Evolutionary conservation across 2,888 invertebrate species (phyloP), one percentile per base, ranked within the genome.

Genomic region (Aproaerema taeniolella): DNA sequence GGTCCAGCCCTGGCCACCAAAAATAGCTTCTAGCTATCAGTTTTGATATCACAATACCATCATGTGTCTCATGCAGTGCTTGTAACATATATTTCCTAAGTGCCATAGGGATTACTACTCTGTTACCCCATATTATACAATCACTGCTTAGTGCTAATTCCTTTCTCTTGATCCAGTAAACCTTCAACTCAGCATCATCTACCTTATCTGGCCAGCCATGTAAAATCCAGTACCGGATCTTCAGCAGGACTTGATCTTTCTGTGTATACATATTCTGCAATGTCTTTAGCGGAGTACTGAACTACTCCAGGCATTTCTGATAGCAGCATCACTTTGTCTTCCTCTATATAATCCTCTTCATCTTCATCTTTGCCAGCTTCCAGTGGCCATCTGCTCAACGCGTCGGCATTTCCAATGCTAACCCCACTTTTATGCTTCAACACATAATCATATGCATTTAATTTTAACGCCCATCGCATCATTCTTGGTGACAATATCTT

Each of bases 331-430:
- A n/a, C n/a, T n/a, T n/a, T n/a, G n/a, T n/a, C n/a, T n/a, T n/a
- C n/a, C n/a, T n/a, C n/a, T n/a, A n/a, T n/a, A n/a, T n/a, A n/a
- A n/a, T n/a, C n/a, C n/a, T n/a, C n/a, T n/a, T n/a, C n/a, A n/a
- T n/a, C n/a, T n/a, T n/a, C n/a, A n/a, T n/a, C n/a, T n/a, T n/a
- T n/a, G n/a, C n/a, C n/a, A n/a, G n/a, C n/a, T n/a, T n/a, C n/a
- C n/a, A n/a, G n/a, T 20, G 32, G 20, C 32, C 32, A 20, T 2
- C 20, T 15, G 12, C 41, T 41, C 17, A 38, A 31, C 2, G 24
- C 39, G 31, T 41, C 41, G 20, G 43, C 39, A 32, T 33, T 41
- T n/a, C 46, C 26, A 9, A 26, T 26, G 5, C n/a, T 6, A 9
- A n/a, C 5, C 2, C 42, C 6, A 41, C n/a, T 9, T 36, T 38